Conservation (phyloP, 2,797 vertebrate genomes). For the Megaceryle alcyon region DNA sequence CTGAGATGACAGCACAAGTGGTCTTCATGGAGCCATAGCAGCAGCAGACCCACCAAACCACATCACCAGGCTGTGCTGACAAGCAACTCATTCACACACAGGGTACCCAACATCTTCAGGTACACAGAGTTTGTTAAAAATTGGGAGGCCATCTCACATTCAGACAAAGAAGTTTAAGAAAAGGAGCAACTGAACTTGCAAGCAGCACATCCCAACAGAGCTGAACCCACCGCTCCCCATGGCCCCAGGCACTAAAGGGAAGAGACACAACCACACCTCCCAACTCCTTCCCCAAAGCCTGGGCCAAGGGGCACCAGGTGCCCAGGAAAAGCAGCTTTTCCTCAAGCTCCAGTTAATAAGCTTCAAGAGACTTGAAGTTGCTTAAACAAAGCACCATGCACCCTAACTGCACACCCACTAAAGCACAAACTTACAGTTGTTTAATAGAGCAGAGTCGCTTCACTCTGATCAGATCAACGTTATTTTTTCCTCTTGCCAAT, state of each 20-base stretch:
- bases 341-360: background rate
- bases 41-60: background rate
- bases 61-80: background rate
- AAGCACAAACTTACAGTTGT: background rate
- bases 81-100: accelerated
- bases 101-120: background rate
- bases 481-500: background rate
- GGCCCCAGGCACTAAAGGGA: background rate
- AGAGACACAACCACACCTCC: background rate
- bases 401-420: background rate
- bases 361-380: background rate
- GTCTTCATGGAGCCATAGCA: background rate
- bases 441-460: background rate
- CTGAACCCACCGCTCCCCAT: accelerated
- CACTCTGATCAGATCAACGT: background rate
- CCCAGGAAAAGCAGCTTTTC: background rate
- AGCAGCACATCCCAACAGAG: background rate
- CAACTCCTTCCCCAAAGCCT: background rate
- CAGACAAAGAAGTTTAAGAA: background rate
- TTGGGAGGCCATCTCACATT: background rate
- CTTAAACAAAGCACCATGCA: background rate
- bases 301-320: background rate
- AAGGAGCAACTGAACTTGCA: background rate
- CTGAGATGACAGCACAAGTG: background rate
- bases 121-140: background rate